Percentiles rank a stretch among this genome's conserved stretches.
phyloP scores from a whole-genome alignment of 23 tunicate species.

The Trididemnum miniatum region DNA sequence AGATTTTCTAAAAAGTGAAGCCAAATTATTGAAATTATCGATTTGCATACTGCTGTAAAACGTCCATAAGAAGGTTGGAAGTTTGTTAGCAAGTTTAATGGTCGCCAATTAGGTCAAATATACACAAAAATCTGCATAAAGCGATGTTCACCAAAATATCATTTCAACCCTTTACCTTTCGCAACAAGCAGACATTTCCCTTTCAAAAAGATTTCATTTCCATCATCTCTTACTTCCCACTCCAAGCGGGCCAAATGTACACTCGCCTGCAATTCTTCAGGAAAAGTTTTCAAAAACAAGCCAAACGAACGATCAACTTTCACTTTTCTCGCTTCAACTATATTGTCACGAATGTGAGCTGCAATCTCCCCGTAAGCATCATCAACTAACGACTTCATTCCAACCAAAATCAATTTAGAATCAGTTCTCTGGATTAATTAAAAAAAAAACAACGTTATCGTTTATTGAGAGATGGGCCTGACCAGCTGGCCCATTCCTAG shows the following conservation, averaged over 20 bases:
- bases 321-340: neutral
- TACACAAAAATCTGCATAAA: too few species aligned
- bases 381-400: neutral
- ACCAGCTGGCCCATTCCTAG: too few species aligned
- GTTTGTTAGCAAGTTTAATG: too few species aligned
- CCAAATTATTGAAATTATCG: too few species aligned
- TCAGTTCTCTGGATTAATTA: neutral
- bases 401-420: conserved; percentile 8
- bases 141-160: too few species aligned
- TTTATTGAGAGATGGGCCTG: too few species aligned
- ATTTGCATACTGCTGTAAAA: too few species aligned
- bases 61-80: too few species aligned
- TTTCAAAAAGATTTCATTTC: neutral
- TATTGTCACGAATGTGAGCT: neutral
- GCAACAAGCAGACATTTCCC: neutral
- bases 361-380: neutral
- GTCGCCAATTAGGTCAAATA: too few species aligned
- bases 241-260: neutral
- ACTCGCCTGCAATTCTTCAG: neutral
- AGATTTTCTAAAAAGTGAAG: too few species aligned
- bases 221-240: neutral
- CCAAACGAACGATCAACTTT: neutral
- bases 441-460: too few species aligned
- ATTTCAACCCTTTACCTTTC: conserved; percentile 10
- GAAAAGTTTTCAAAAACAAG: conserved; percentile 4